Percentiles rank a stretch among this genome's conserved stretches.
These are phyloP conservation scores for Drosophila sulfurigaster DNA, from an alignment of 1,140 invertebrate species.

Conservation along the genomic window DNA sequence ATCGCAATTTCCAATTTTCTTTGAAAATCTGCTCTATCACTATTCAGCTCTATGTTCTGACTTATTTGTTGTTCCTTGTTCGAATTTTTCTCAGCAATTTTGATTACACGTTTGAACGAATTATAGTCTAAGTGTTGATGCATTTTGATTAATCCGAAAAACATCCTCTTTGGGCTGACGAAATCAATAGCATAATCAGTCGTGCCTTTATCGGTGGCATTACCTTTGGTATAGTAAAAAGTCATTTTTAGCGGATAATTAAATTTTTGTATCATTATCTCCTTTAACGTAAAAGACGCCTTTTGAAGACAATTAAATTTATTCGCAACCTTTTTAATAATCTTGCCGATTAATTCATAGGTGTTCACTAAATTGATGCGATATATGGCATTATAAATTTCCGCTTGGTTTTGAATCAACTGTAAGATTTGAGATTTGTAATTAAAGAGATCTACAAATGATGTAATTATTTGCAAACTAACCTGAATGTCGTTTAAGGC, in stretches of 20 bases:
- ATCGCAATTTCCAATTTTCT: too few species aligned
- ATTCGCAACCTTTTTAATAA: too few species aligned
- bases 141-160: neutral
- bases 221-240: neutral
- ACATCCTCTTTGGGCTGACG: too few species aligned
- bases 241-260: neutral
- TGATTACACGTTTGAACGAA: neutral
- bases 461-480: neutral
- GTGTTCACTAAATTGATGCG: neutral
- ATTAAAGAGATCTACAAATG: neutral
- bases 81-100: slow-evolving; percentile 1
- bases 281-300: neutral
- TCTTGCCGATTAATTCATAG: too few species aligned
- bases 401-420: neutral
- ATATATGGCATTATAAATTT: neutral
- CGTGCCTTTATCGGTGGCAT: too few species aligned
- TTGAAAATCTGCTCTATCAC: too few species aligned
- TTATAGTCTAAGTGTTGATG: neutral
- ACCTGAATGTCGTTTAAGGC: slow-evolving; percentile 8
- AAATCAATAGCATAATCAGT: too few species aligned
- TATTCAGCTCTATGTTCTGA: too few species aligned
- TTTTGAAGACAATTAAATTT: too few species aligned
- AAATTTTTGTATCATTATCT: neutral
- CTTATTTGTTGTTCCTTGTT: neutral
- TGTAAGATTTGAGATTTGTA: neutral